These are phyloP conservation scores for Miltochrista miniata DNA, from an alignment of 2,888 invertebrate genomes.

Conservation along the genomic window DNA sequence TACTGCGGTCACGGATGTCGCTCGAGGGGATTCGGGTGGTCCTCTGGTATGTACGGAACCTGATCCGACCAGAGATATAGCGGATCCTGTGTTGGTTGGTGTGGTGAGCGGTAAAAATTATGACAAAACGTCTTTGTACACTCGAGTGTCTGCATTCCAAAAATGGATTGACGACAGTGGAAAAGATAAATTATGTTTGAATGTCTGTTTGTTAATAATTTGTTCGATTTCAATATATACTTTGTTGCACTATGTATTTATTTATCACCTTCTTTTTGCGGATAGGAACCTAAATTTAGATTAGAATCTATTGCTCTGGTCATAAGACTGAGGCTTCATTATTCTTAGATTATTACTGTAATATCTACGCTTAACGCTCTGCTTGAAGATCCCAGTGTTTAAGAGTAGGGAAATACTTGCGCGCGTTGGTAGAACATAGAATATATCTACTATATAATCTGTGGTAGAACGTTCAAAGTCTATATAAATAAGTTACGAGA, in stretches of 20 bases:
- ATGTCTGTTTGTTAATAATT: slow-evolving; percentile 39
- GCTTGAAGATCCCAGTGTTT: no score
- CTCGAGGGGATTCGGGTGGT: slow-evolving; percentile 65
- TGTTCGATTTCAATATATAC: slow-evolving; percentile 49
- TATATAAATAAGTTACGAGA: no score
- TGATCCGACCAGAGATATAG: slow-evolving; percentile 38
- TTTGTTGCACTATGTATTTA: slow-evolving; percentile 34
- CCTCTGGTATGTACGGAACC: slow-evolving; percentile 56
- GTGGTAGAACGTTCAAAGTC: no score
- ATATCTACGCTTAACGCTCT: no score
- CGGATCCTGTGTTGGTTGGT: slow-evolving; percentile 52
- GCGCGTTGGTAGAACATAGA: no score
- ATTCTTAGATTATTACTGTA: no score
- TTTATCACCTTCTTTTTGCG: slow-evolving; percentile 1
- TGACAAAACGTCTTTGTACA: slow-evolving; percentile 54
- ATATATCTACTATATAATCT: no score
- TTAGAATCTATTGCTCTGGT: no score
- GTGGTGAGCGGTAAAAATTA: slow-evolving; percentile 66
- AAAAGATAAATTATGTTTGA: slow-evolving; percentile 11
- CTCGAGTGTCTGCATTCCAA: slow-evolving; percentile 38
- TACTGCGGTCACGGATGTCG: slow-evolving; percentile 22
- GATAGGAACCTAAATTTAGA: no score
- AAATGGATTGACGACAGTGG: slow-evolving; percentile 45
- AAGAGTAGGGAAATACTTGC: no score
- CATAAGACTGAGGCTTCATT: no score